phyloP scores from a whole-genome alignment of 2,888 invertebrate species.

The Catocala nupta region DNA sequence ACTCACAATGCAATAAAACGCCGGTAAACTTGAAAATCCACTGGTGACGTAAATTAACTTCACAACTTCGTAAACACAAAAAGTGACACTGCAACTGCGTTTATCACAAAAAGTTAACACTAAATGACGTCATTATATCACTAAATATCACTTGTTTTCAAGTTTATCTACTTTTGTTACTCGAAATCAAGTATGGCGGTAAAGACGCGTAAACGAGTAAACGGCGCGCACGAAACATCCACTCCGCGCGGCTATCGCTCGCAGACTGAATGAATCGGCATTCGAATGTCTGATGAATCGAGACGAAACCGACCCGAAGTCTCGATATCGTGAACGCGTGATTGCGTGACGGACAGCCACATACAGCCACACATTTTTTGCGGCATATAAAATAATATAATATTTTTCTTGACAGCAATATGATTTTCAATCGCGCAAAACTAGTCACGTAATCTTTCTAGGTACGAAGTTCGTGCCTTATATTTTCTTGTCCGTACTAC shows the following conservation, averaged over 20 bases:
- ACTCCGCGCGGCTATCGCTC: conserved; percentile 61
- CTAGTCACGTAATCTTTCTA: conserved; percentile 31
- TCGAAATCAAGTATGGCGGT: conserved; percentile 61
- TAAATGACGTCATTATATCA: conserved; percentile 66
- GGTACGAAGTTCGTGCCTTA: conserved; percentile 28
- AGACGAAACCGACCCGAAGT: conserved; percentile 3
- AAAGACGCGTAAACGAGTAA: conserved; percentile 50
- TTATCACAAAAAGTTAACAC: conserved; percentile 67
- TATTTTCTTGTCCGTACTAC: conserved; percentile 13
- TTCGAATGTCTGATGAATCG: conserved; percentile 32
- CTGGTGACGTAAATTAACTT: conserved; percentile 55
- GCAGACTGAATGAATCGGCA: conserved; percentile 67
- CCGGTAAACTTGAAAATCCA: conserved; percentile 72
- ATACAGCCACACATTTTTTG: conserved; percentile 19
- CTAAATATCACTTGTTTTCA: conserved; percentile 61
- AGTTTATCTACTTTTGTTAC: conserved; percentile 59
- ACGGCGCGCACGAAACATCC: conserved; percentile 43
- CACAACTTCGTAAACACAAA: conserved; percentile 55
- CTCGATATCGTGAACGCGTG: conserved; percentile 14
- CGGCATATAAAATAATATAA: conserved; percentile 21
- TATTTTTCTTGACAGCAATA: conserved; percentile 25
- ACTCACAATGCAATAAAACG: conserved; percentile 55
- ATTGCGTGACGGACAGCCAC: conserved; percentile 14
- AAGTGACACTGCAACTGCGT: conserved; percentile 47
- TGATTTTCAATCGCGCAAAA: conserved; percentile 28